Base-by-base conservation (phyloP, 2,113 vertebrate species). In the Misgurnus anguillicaudatus region DNA sequence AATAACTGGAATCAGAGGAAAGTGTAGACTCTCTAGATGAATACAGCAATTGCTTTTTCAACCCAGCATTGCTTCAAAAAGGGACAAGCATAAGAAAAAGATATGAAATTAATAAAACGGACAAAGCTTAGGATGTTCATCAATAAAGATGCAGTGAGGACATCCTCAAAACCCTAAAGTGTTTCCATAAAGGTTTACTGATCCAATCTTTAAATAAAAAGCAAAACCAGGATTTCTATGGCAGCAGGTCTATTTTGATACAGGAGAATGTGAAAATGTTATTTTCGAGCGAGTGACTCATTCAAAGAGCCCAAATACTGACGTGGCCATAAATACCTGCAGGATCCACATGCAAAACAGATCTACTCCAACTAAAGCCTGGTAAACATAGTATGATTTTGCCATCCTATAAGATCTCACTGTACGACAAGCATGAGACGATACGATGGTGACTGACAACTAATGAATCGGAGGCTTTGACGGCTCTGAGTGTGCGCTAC, bases 301-400 rank as follows among this genome's bases (percentile, higher is more conserved):
- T 70, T 70, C 67, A 70, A 61, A 61, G 71, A 60, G 55, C 55
- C 21, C 70, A 73, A 42, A 58, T 73, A 45, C 60, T 53, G 36
- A 57, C 69, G 19, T 6, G 51, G 41, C 53, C 6, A 24, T 24
- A 60, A 60, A 60, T 45, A 45, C 19, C 70, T 45, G 38, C 55
- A 51, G 19, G 19, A 31, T 10, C 3, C 2, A 7, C 66, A n/a
- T 36, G 9, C 36, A 36, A 21, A 39, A 16, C 66, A 24, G 19
- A 69, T 53, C 24, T 17, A 6, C 24, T 70, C 21, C 36, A 70
- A 70, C 36, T 21, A 70, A 71, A 48, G 38, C 48, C 36, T 1
- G 36, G 39, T 0, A 31, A 2, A 1, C 24, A 31, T 31, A 2
- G 24, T 3, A 31, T 3, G 1, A 31, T 31, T 31, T 31, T n/a